Conservation (phyloP, 2,888 invertebrate species). For the Galerucella nymphaeae region DNA sequence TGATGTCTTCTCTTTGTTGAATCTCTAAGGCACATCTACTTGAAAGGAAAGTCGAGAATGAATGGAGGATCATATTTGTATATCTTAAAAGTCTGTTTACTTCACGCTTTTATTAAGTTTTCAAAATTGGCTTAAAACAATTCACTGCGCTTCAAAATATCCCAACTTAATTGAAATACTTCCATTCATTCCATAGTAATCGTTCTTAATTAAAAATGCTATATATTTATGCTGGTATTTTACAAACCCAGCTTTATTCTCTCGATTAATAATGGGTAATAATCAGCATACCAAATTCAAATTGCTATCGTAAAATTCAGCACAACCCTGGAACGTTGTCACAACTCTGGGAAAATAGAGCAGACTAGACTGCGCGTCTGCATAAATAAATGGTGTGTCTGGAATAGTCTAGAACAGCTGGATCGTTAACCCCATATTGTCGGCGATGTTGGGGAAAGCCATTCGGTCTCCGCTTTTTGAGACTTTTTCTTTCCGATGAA, state of each 20-base stretch:
- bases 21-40: too few relatives aligned
- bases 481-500: conserved; percentile 14
- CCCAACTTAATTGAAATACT: too few relatives aligned
- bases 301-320: conserved; percentile 7
- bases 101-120: too few relatives aligned
- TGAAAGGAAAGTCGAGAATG: too few relatives aligned
- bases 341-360: not conserved
- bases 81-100: too few relatives aligned
- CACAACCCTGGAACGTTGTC: not conserved
- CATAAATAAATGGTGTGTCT: conserved; percentile 14
- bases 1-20: too few relatives aligned
- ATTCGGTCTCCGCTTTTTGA: conserved; percentile 6
- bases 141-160: too few relatives aligned
- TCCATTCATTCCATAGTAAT: not conserved
- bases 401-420: conserved; percentile 17
- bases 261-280: conserved; percentile 6
- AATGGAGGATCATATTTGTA: too few relatives aligned
- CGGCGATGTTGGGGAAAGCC: conserved; percentile 6
- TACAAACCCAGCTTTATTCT: not conserved
- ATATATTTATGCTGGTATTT: not conserved
- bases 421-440: conserved; percentile 28
- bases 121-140: too few relatives aligned
- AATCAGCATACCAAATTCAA: conserved; percentile 4
- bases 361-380: conserved; percentile 7
- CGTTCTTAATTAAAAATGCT: not conserved